These are phyloP conservation scores for Netelia fuscicornis DNA, from an alignment of 2,888 invertebrate genomes.

Conservation along the genomic window DNA sequence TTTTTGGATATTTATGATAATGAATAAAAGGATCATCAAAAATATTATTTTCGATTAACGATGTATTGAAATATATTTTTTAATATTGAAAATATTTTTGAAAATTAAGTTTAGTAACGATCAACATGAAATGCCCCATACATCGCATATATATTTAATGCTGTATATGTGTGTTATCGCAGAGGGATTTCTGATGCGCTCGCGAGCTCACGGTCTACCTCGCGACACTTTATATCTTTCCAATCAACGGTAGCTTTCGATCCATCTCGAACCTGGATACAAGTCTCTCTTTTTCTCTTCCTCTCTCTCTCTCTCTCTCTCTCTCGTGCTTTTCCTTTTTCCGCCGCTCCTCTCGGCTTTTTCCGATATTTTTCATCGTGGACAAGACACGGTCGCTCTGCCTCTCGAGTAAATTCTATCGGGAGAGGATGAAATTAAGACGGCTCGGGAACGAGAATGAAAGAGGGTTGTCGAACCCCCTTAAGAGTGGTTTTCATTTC, in stretches of 20 bases:
- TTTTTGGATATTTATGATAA: too few relatives aligned
- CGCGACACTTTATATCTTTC: slow-evolving; percentile 67
- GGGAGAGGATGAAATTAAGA: slow-evolving; percentile 65
- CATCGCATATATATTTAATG: background rate
- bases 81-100: too few relatives aligned
- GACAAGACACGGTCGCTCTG: slow-evolving; percentile 53
- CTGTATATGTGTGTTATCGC: slow-evolving; percentile 24
- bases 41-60: too few relatives aligned
- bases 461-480: slow-evolving; percentile 5
- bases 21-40: too few relatives aligned
- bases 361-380: slow-evolving; percentile 70
- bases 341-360: slow-evolving; percentile 37
- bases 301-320: background rate
- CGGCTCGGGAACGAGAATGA: slow-evolving; percentile 15
- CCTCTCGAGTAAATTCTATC: slow-evolving; percentile 55
- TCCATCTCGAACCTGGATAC: slow-evolving; percentile 60
- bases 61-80: too few relatives aligned
- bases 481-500: slow-evolving; percentile 45
- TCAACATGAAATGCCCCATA: background rate
- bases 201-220: slow-evolving; percentile 44
- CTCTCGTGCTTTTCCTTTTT: slow-evolving; percentile 33
- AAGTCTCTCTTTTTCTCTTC: slow-evolving; percentile 32
- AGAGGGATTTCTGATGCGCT: slow-evolving; percentile 49
- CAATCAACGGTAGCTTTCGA: slow-evolving; percentile 64
- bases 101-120: background rate